These are phyloP conservation scores for Cyphomyrmex costatus DNA, from an alignment of 1,140 invertebrate genomes.

Conservation along the genomic window DNA sequence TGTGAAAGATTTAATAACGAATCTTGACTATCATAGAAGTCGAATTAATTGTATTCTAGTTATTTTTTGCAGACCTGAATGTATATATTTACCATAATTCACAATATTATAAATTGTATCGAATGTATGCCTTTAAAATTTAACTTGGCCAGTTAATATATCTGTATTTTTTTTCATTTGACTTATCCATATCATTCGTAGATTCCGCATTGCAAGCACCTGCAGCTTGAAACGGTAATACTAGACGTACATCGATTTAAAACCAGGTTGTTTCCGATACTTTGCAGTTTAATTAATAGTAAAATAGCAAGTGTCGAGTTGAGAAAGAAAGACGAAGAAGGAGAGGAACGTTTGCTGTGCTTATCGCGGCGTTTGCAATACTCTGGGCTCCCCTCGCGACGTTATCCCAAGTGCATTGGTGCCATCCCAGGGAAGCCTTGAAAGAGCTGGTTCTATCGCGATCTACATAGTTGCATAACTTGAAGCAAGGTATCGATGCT, in stretches of 20 bases:
- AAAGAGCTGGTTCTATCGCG: constrained; percentile 73
- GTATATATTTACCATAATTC: too few species aligned
- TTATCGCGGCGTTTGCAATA: constrained; percentile 36
- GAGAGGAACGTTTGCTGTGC: constrained; percentile 22
- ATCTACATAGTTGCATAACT: constrained; percentile 79
- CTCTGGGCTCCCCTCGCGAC: constrained; percentile 25
- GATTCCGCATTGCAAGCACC: background rate
- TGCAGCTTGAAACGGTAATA: background rate
- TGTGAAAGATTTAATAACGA: too few species aligned
- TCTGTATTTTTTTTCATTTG: background rate
- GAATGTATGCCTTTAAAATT: too few species aligned
- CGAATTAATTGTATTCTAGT: too few species aligned
- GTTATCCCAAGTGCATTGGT: constrained; percentile 48
- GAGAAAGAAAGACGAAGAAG: constrained; percentile 1
- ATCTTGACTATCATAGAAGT: too few species aligned
- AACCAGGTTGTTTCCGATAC: background rate
- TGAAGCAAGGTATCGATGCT: constrained; percentile 72
- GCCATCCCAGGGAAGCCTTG: constrained; percentile 57
- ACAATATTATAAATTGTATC: too few species aligned
- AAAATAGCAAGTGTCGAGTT: constrained; percentile 31
- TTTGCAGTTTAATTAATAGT: constrained; percentile 51
- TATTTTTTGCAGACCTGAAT: too few species aligned
- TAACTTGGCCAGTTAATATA: background rate
- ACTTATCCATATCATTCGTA: background rate
- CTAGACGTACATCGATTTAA: background rate